Base-by-base conservation (phyloP, 2,113 vertebrate species). In the Glaucidium brasilianum region DNA sequence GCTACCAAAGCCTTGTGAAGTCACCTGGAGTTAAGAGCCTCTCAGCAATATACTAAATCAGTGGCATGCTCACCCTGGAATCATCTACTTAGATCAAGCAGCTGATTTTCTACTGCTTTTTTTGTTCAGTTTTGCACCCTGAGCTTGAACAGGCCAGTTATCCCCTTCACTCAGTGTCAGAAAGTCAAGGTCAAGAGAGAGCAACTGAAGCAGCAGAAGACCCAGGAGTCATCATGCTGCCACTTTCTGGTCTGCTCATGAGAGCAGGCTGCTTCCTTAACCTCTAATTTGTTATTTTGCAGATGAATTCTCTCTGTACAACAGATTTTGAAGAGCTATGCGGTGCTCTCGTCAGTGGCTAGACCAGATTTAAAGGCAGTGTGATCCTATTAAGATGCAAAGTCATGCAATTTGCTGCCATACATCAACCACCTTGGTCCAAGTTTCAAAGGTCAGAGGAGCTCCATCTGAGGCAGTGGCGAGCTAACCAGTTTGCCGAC, bases 21-120 rank as follows among this genome's bases (percentile, higher is more conserved):
- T 87, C 91, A 97, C 77, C 84, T 91, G 55, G 84, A 94, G 91
- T 83, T 86, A 85, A 89, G 66, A 94, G 80, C 80, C 97, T 91
- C 81, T 79, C 55, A 95, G 96, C 89, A 80, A 82, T 55, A 50
- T 10, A 91, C 62, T 88, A 94, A 94, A 95, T 92, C 84, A 82
- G 83, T 82, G 64, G 83, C 39, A 29, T 3, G 3, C 68, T 92
- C 32, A 35, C 59, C 72, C 79, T 15, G 5, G 25, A 92, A 78
- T 79, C 37, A 27, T 62, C 43, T 88, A 29, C 88, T 95, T 74
- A 68, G 76, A 94, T 80, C 71, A 94, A 83, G 73, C 94, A 97
- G 92, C 49, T 92, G 78, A 47, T 94, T 88, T 90, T 69, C 77
- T 71, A 35, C 83, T 67, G 67, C 49, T 83, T 88, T 83, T 88